These are phyloP conservation scores for Eptatretus burgeri DNA, from an alignment of 2,113 vertebrate genomes.

Conservation along the genomic window DNA sequence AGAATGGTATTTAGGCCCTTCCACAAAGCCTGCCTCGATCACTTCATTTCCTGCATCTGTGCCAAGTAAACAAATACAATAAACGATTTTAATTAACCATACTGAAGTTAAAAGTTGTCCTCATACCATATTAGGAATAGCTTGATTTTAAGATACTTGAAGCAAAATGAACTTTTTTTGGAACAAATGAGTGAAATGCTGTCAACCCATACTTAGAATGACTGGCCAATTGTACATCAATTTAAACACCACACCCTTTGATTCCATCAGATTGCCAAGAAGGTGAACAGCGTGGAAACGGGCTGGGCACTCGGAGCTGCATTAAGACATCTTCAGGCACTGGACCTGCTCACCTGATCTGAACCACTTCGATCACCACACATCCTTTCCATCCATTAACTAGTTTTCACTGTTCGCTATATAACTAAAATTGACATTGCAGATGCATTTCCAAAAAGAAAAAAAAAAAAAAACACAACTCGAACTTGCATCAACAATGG, in stretches of 20 bases:
- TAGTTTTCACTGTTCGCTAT: too few species aligned
- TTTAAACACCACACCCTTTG: background rate
- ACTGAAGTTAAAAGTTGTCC: background rate
- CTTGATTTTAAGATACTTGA: background rate
- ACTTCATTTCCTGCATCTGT: too few species aligned
- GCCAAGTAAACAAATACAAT: too few species aligned
- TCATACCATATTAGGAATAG: background rate
- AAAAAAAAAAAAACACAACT: too few species aligned
- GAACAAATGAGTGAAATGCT: background rate
- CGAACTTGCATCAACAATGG: too few species aligned
- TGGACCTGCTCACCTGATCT: too few species aligned
- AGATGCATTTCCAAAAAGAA: too few species aligned
- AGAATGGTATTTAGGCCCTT: too few species aligned
- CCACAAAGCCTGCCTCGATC: too few species aligned
- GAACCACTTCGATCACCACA: too few species aligned
- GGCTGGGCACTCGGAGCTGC: slow-evolving; percentile 1
- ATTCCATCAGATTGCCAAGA: background rate
- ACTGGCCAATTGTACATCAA: background rate
- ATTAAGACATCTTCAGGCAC: background rate
- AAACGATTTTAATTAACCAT: background rate
- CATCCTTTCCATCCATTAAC: too few species aligned
- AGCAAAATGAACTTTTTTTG: background rate
- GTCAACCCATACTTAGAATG: background rate
- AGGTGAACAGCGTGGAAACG: slow-evolving; percentile 1
- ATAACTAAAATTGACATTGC: too few species aligned